Percentiles rank a stretch among this genome's conserved stretches.
Evolutionary conservation across 2,797 vertebrate species (phyloP).

Genomic region (Nothura maculosa): DNA sequence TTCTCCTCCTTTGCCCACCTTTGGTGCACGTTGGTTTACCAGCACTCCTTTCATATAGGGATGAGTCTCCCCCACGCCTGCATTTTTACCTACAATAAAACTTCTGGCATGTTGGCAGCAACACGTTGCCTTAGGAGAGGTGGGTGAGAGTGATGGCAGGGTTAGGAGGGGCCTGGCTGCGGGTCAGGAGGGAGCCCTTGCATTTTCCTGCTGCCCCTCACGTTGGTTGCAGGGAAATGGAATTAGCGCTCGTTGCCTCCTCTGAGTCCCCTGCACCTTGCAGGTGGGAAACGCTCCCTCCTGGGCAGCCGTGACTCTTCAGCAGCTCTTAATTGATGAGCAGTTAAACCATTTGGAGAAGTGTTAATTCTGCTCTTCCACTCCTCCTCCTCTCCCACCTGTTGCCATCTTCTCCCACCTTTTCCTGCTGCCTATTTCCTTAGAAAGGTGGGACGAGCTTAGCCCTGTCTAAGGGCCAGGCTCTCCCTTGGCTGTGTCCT

Average conservation of each 20-base stretch:
- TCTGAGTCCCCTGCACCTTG: background rate
- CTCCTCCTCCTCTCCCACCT: conserved; percentile 47
- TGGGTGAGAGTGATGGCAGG: background rate
- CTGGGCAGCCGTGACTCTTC: conserved; percentile 36
- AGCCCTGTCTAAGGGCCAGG: background rate
- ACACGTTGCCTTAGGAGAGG: background rate
- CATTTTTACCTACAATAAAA: background rate
- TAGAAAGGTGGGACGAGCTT: background rate
- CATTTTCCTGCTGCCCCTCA: background rate
- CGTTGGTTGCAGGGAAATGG: background rate
- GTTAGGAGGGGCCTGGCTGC: background rate
- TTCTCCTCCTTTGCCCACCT: background rate
- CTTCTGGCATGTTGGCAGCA: background rate
- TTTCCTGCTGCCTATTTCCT: background rate
- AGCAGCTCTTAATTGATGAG: conserved; percentile 24
- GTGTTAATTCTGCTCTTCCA: conserved; percentile 25
- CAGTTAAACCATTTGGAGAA: conserved; percentile 22
- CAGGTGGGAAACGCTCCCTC: background rate
- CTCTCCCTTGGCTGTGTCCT: fast-evolving
- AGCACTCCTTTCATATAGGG: background rate
- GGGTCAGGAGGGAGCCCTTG: background rate
- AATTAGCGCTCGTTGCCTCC: background rate
- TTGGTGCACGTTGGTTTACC: fast-evolving
- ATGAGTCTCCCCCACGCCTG: background rate
- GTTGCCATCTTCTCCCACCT: background rate